A percentile compares a stretch with the other conserved stretches of the same genome.
Evolutionary conservation across 2,113 vertebrate genomes (phyloP).

Genomic region (Ceuthmochares aereus): DNA sequence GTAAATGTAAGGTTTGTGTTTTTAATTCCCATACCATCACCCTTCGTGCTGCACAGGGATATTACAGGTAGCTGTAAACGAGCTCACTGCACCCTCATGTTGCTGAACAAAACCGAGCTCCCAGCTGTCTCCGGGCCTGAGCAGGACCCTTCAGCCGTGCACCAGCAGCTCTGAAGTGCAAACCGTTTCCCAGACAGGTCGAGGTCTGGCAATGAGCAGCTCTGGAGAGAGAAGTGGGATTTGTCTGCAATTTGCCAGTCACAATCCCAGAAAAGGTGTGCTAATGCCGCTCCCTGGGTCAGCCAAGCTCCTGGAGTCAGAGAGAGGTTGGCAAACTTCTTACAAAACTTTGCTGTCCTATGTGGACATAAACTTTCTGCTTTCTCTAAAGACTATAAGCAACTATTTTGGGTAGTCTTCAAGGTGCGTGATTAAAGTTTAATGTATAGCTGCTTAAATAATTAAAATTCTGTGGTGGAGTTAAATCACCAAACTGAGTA

Average conservation of each 20-base stretch:
- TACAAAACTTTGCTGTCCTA: background rate
- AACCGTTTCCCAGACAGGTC: background rate
- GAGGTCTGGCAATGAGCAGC: background rate
- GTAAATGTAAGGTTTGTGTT: background rate
- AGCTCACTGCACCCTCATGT: fast-evolving
- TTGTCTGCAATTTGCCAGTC: background rate
- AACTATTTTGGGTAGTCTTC: background rate
- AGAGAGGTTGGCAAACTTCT: background rate
- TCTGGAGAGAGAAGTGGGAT: background rate
- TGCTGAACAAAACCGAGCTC: background rate
- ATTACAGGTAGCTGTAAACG: background rate
- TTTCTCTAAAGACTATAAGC: background rate
- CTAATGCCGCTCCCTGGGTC: background rate
- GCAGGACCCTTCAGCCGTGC: background rate
- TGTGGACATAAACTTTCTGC: background rate
- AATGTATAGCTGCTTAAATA: background rate
- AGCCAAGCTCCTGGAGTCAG: background rate
- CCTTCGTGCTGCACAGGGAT: background rate
- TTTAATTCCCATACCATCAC: background rate
- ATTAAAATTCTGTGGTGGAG: background rate
- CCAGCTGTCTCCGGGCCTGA: background rate
- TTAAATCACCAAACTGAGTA: background rate
- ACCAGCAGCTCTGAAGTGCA: background rate
- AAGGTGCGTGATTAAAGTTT: background rate
- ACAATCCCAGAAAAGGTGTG: background rate